Evolutionary conservation across 2,797 vertebrate species (phyloP).

Genomic region (Pyrocephalus nanus): DNA sequence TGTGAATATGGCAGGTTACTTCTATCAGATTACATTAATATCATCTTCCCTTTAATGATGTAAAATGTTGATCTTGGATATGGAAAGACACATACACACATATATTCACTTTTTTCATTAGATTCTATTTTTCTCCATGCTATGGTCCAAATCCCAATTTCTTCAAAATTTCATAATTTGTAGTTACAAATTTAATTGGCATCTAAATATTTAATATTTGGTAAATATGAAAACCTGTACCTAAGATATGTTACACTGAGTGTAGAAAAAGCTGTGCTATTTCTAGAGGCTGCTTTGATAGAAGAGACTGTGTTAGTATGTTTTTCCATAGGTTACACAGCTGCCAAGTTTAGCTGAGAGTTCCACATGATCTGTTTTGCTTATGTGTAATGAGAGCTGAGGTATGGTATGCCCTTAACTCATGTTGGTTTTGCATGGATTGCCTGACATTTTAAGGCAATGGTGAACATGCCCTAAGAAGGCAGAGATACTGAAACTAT

Average conservation of each 20-base stretch:
- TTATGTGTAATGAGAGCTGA: neutral
- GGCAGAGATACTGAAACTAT: neutral
- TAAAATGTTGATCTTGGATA: neutral
- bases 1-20: neutral
- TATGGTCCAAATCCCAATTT: neutral
- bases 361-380: neutral
- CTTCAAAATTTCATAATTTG: neutral
- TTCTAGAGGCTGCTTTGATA: neutral
- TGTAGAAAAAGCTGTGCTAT: neutral
- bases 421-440: neutral
- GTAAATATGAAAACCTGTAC: neutral
- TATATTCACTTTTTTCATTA: neutral
- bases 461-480: neutral
- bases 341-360: neutral
- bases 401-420: neutral
- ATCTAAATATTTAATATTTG: neutral
- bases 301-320: neutral
- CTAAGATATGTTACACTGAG: accelerated
- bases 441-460: neutral
- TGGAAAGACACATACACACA: neutral
- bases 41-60: neutral
- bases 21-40: neutral
- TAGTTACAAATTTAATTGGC: neutral
- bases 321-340: neutral
- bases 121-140: neutral